Evolutionary conservation across 2,113 vertebrate species (phyloP).

Genomic region (Oryzias celebensis): DNA sequence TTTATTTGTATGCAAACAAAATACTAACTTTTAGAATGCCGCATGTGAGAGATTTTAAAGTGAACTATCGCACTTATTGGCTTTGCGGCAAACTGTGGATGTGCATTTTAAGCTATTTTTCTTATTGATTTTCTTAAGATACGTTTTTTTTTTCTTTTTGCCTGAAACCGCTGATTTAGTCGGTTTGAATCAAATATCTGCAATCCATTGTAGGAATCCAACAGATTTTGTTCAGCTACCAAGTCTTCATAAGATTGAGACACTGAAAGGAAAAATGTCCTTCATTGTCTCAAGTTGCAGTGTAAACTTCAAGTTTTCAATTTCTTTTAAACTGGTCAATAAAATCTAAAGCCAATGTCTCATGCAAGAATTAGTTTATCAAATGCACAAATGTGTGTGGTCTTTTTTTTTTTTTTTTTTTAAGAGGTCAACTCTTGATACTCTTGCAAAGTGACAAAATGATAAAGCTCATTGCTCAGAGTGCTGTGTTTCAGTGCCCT

Average conservation of each 20-base stretch:
- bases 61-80: no score
- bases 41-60: background rate
- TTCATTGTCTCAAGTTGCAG: background rate
- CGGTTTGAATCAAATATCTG: no score
- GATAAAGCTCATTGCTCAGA: constrained; percentile 9
- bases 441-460: constrained; percentile 33
- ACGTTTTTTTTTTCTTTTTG: no score
- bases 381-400: background rate
- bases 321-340: constrained; percentile 7
- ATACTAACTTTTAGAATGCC: background rate
- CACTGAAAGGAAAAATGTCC: background rate
- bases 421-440: constrained; percentile 24
- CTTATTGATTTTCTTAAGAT: no score
- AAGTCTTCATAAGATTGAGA: no score
- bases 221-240: no score
- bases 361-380: constrained; percentile 28
- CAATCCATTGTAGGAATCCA: no score
- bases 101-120: no score
- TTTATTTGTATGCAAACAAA: background rate
- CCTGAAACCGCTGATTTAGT: no score
- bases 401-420: no score
- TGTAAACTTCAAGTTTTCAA: background rate
- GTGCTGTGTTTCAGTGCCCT: constrained; percentile 4
- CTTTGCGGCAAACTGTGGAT: no score
- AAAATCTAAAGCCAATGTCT: constrained; percentile 16